These are phyloP conservation scores for Scartelaos histophorus DNA, from an alignment of 2,113 vertebrate genomes.

Conservation along the genomic window DNA sequence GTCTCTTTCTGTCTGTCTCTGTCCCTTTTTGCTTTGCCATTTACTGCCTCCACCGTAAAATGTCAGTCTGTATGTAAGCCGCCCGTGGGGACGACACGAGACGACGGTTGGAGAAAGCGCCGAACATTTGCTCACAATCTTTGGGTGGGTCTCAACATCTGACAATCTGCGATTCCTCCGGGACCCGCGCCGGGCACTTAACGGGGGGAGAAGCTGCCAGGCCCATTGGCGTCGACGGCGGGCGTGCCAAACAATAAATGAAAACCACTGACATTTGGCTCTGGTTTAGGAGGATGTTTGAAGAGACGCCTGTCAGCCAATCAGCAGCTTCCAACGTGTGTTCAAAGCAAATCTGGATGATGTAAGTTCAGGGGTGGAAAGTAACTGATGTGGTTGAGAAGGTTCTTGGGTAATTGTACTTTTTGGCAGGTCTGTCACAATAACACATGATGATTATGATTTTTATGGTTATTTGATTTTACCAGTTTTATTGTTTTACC, in stretches of 20 bases:
- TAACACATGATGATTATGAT: too few species aligned
- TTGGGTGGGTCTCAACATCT: conserved; percentile 64
- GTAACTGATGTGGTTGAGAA: too few species aligned
- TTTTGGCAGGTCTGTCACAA: too few species aligned
- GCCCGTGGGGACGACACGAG: conserved; percentile 49
- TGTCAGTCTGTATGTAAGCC: conserved; percentile 62
- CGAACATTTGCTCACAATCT: conserved; percentile 70
- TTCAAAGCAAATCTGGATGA: conserved; percentile 34
- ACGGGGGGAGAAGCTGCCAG: conserved; percentile 26
- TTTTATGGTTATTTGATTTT: too few species aligned
- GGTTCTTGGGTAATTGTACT: too few species aligned
- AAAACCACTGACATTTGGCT: conserved; percentile 27
- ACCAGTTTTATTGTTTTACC: too few species aligned
- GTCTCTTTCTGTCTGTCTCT: conserved; percentile 35
- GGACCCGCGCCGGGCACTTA: conserved; percentile 54
- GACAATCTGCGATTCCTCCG: conserved; percentile 53
- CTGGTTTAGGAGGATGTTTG: conserved; percentile 37
- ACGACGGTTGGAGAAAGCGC: conserved; percentile 63
- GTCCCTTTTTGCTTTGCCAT: conserved; percentile 52
- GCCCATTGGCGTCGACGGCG: conserved; percentile 8
- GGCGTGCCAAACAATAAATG: conserved; percentile 37
- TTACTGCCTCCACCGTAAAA: conserved; percentile 62
- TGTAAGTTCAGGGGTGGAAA: too few species aligned
- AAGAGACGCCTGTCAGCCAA: conserved; percentile 24
- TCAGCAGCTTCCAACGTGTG: conserved; percentile 12